Conservation (phyloP, 2,888 invertebrate genomes). For the Rhogogaster chlorosoma region DNA sequence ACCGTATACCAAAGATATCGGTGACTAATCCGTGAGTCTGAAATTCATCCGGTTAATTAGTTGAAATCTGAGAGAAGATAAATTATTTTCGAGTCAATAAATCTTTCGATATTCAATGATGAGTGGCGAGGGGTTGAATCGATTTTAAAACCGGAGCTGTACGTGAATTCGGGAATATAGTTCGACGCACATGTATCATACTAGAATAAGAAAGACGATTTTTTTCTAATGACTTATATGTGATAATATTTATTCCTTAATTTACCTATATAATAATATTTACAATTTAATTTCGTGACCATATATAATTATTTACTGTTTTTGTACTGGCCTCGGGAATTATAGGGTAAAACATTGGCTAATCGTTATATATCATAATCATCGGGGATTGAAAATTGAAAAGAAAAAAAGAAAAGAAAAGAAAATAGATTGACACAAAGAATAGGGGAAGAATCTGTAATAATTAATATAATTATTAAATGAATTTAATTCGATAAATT, state of each 20-base stretch:
- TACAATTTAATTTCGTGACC: constrained; percentile 15
- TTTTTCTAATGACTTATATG: not conserved
- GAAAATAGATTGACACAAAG: not conserved
- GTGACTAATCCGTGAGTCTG: not conserved
- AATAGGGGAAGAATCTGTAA: not conserved
- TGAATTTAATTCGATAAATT: constrained; percentile 26
- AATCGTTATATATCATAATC: not conserved
- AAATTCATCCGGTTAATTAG: not conserved
- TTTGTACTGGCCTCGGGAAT: constrained; percentile 32
- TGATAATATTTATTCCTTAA: constrained; percentile 20
- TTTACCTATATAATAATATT: constrained; percentile 24
- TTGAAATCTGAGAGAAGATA: not conserved
- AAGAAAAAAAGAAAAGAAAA: not conserved
- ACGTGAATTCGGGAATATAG: too few relatives aligned
- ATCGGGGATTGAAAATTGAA: not conserved
- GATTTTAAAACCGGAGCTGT: too few relatives aligned
- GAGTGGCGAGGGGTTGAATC: not conserved
- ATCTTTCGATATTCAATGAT: not conserved
- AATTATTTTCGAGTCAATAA: not conserved
- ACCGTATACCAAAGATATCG: not conserved
- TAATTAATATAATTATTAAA: constrained; percentile 35
- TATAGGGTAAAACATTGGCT: not conserved
- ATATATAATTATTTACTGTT: not conserved
- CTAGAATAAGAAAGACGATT: too few relatives aligned
- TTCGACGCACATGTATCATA: too few relatives aligned